A percentile compares a stretch with the other conserved stretches of the same genome.
These are phyloP conservation scores for Pogonomyrmex barbatus DNA, from an alignment of 1,140 invertebrate genomes.

Conservation along the genomic window DNA sequence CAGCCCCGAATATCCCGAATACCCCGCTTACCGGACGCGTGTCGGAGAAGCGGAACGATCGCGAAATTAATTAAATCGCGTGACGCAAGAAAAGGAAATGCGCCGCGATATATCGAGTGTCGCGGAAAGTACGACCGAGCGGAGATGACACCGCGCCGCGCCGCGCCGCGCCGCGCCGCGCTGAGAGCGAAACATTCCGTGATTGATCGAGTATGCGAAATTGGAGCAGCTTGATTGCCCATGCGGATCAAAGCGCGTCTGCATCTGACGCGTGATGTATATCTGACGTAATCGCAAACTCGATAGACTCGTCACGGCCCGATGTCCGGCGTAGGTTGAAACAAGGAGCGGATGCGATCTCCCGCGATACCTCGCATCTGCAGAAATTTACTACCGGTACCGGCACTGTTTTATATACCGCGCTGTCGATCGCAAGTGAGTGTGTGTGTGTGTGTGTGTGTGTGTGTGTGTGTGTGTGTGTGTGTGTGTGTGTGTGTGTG, in stretches of 20 bases:
- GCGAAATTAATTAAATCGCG: constrained; percentile 38
- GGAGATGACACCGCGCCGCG: constrained; percentile 24
- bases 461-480: neutral
- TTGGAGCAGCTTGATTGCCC: constrained; percentile 61
- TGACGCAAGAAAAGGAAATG: neutral
- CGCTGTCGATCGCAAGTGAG: no score
- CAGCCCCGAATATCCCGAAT: constrained; percentile 19
- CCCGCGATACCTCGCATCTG: neutral
- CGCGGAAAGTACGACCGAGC: constrained; percentile 13
- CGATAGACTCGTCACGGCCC: constrained; percentile 34
- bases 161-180: neutral
- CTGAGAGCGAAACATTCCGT: constrained; percentile 54
- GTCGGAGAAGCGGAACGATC: constrained; percentile 19
- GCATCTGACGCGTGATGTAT: constrained; percentile 66
- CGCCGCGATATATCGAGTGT: neutral
- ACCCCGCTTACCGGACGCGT: neutral
- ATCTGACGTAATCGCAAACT: constrained; percentile 63
- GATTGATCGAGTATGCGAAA: constrained; percentile 68
- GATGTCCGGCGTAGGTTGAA: constrained; percentile 1
- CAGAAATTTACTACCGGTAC: constrained; percentile 1
- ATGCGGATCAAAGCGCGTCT: constrained; percentile 70
- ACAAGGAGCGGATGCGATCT: constrained; percentile 10
- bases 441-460: no score
- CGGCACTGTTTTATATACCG: neutral
- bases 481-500: neutral